phyloP scores from a whole-genome alignment of 2,113 vertebrate species.

The Trachemys scripta region DNA sequence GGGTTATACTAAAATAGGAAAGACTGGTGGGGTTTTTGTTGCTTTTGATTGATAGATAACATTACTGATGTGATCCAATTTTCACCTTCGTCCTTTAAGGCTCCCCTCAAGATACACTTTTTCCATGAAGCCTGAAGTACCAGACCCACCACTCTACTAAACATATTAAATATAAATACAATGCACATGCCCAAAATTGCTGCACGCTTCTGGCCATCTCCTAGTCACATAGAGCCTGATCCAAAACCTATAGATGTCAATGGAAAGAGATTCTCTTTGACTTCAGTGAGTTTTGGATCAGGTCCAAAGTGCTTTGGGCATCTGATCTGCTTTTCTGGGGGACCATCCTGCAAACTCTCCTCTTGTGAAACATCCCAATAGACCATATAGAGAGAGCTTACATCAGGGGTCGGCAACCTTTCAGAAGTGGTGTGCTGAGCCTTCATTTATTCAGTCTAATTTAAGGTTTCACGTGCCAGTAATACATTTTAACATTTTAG shows the following conservation, averaged over 20 bases:
- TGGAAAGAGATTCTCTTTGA: not conserved
- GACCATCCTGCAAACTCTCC: not conserved
- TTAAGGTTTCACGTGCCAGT: too few relatives aligned
- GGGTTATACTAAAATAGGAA: not conserved
- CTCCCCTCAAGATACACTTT: not conserved
- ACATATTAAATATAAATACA: not conserved
- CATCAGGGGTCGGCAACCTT: too few relatives aligned
- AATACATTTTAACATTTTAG: too few relatives aligned
- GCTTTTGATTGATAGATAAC: not conserved
- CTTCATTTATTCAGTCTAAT: too few relatives aligned
- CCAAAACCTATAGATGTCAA: not conserved
- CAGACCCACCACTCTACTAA: not conserved
- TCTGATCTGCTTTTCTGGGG: not conserved
- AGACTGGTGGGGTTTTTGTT: not conserved
- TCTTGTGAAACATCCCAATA: not conserved
- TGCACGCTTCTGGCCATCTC: not conserved
- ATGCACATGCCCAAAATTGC: fast-evolving
- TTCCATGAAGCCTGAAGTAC: constrained; percentile 5
- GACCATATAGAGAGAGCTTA: not conserved
- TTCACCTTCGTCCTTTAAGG: not conserved
- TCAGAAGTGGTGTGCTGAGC: too few relatives aligned
- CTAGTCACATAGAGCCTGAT: not conserved
- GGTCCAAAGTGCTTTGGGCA: not conserved
- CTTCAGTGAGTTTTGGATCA: fast-evolving
- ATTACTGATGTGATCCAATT: not conserved